Base-by-base conservation (phyloP, 2,888 invertebrate species). In the Torymus tubicola region DNA sequence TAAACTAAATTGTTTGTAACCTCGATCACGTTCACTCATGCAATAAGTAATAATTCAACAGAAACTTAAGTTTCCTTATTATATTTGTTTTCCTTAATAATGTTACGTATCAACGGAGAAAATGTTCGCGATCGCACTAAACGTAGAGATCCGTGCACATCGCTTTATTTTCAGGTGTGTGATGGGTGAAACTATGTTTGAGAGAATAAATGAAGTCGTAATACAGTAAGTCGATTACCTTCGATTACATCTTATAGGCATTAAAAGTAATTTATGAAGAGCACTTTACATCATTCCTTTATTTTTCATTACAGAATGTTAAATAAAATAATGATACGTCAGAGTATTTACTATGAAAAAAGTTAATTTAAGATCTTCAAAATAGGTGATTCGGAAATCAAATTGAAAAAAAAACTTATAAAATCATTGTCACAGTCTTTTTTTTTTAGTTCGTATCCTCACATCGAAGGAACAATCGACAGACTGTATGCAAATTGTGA, bases 81-180 rank as follows among this genome's bases (percentile, higher is more conserved):
- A 60, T 42, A 50, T 68, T 42, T 21, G 8, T 64, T 31, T 52
- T 67, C 31, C 11, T 61, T 64, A 58, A 60, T 79, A 79, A 42
- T 69, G 57, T 80, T 80, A 80, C 75, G 76, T 76, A 80, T 80
- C 55, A 67, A 71, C 70, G 50, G 64, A 71, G 80, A 75, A 75
- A 61, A 65, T 63, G 76, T 61, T 67, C 72, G 42, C 31, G 76
- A 16, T 31, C 71, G 55, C 58, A 61, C 63, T 71, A 71, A 76
- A 80, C 76, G 71, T 18, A 80, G 75, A 80, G 80, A 80, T 80
- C 80, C 50, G 76, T 76, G 64, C 76, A 71, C 76, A 50, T 72
- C 63, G 67, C 52, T 80, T 42, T 42, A 42, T 42, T 42, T 42
- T 80, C 13, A 71, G 24, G 76, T 70, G 75, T 53, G 70, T 73